A percentile compares a stretch with the other conserved stretches of the same genome.
Conservation (phyloP, 2,113 vertebrate genomes). For the Circaetus gallicus region DNA sequence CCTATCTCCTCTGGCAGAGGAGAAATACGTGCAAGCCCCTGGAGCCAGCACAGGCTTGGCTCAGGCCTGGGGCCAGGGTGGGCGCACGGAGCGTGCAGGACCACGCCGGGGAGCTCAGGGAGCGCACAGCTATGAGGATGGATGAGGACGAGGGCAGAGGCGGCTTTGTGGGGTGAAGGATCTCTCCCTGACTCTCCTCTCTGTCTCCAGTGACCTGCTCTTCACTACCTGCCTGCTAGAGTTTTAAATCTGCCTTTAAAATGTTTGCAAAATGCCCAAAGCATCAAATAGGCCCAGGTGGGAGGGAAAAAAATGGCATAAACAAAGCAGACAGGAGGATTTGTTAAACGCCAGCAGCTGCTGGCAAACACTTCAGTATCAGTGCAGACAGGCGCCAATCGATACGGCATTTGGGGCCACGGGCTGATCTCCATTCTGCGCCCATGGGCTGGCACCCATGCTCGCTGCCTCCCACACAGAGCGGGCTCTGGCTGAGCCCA, state of each 20-base stretch:
- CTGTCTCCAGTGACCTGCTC: not conserved
- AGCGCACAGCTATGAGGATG: not conserved
- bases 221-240: not conserved
- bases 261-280: not conserved
- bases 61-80: fast-evolving
- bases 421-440: not conserved
- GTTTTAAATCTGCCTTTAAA: not conserved
- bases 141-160: not conserved
- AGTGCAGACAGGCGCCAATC: not conserved
- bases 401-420: fast-evolving
- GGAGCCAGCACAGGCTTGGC: not conserved
- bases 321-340: slow-evolving; percentile 8
- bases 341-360: not conserved
- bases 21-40: not conserved
- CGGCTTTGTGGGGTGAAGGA: not conserved
- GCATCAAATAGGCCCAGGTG: not conserved
- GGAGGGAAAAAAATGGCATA: not conserved
- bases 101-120: fast-evolving
- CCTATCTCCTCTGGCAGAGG: not conserved
- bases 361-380: not conserved
- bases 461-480: fast-evolving
- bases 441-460: not conserved
- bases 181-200: not conserved
- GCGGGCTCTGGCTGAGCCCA: not conserved
- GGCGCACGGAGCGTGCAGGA: fast-evolving